These are phyloP conservation scores for Orius insidiosus DNA, from an alignment of 1,140 invertebrate genomes.

Conservation along the genomic window DNA sequence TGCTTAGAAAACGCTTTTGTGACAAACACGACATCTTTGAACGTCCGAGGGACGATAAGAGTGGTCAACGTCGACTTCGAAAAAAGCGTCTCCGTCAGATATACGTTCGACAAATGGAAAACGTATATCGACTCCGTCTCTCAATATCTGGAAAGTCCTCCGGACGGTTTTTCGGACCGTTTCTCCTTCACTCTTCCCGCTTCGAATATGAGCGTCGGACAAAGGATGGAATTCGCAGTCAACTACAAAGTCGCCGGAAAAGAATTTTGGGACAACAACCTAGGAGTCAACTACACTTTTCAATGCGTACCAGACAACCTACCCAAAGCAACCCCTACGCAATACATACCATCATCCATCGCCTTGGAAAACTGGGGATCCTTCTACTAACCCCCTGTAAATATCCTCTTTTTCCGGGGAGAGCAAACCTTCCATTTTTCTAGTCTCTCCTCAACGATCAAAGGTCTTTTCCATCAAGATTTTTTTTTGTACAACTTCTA, in stretches of 20 bases:
- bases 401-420: too few relatives aligned
- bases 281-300: slow-evolving; percentile 67
- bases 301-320: slow-evolving; percentile 43
- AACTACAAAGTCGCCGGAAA: slow-evolving; percentile 63
- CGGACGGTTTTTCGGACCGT: slow-evolving; percentile 82
- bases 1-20: slow-evolving; percentile 71
- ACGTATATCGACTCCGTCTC: slow-evolving; percentile 66
- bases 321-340: neutral
- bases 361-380: slow-evolving; percentile 16
- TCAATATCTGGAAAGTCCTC: slow-evolving; percentile 69
- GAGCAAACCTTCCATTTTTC: too few relatives aligned
- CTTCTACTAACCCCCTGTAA: slow-evolving; percentile 7
- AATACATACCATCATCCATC: slow-evolving; percentile 8
- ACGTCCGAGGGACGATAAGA: slow-evolving; percentile 69
- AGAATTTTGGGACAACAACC: slow-evolving; percentile 84
- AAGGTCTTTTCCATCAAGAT: too few relatives aligned
- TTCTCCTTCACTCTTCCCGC: slow-evolving; percentile 58
- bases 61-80: slow-evolving; percentile 83
- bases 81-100: slow-evolving; percentile 75
- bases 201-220: slow-evolving; percentile 49
- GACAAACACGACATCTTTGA: slow-evolving; percentile 46
- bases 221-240: slow-evolving; percentile 62
- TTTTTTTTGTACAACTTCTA: too few relatives aligned
- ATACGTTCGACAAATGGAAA: slow-evolving; percentile 71
- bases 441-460: too few relatives aligned